phyloP scores from a whole-genome alignment of 2,113 vertebrate genomes.

The Daboia siamensis region DNA sequence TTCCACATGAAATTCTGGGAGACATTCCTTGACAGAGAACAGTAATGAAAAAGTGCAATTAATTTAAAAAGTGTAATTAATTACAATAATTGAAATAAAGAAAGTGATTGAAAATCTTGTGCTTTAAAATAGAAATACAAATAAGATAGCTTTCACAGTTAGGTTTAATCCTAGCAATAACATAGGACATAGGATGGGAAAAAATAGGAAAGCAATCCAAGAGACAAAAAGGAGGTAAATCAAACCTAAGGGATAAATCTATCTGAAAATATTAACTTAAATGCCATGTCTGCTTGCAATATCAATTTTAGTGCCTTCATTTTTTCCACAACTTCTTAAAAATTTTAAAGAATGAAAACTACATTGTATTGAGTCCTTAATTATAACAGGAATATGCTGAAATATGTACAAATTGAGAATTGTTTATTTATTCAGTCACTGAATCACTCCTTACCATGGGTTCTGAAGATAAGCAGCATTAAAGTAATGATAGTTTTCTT shows the following conservation, averaged over 20 bases:
- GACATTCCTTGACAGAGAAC: background rate
- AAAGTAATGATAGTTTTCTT: background rate
- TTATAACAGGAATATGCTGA: background rate
- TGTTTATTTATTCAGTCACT: background rate
- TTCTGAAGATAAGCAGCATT: background rate
- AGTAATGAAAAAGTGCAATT: background rate
- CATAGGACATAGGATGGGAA: background rate
- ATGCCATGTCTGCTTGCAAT: background rate
- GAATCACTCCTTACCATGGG: background rate
- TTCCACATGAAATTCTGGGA: background rate
- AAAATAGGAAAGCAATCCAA: background rate
- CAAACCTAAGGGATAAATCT: background rate
- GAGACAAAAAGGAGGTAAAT: background rate
- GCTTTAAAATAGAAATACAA: background rate
- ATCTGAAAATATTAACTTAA: background rate
- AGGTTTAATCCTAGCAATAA: background rate
- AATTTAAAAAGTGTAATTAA: background rate
- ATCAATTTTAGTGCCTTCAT: background rate
- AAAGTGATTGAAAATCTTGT: background rate
- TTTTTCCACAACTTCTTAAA: background rate
- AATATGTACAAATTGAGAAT: background rate
- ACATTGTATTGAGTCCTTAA: background rate
- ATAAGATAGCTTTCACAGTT: background rate
- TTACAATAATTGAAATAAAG: background rate
- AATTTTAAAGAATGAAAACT: background rate